phyloP scores from a whole-genome alignment of 2,113 vertebrate genomes.

The Uria aalge region DNA sequence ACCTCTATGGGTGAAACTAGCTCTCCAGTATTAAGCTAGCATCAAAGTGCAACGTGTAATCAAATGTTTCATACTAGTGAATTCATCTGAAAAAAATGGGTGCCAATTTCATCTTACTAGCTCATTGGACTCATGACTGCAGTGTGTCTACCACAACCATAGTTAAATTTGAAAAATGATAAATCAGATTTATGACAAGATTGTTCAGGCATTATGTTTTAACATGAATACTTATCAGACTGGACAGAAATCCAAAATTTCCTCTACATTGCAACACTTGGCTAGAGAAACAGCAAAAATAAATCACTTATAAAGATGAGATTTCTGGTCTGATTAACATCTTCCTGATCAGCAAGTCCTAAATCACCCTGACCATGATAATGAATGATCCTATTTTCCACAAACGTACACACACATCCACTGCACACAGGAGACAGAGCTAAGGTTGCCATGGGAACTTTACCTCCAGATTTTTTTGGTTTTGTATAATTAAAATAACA shows the following conservation, averaged over 20 bases:
- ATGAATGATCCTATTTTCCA: background rate
- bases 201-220: background rate
- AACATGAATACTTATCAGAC: background rate
- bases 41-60: background rate
- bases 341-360: background rate
- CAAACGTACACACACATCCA: background rate
- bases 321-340: background rate
- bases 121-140: background rate
- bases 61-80: background rate
- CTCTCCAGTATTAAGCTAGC: background rate
- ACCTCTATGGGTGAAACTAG: background rate
- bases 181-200: background rate
- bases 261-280: background rate
- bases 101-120: background rate
- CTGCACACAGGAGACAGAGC: background rate
- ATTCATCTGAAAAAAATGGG: background rate
- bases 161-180: background rate
- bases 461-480: background rate
- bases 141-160: background rate
- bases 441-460: constrained; percentile 19
- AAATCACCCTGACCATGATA: background rate
- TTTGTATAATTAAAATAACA: constrained; percentile 13
- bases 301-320: background rate
- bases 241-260: constrained; percentile 2
- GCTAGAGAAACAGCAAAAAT: background rate